Percentiles rank a stretch among this genome's conserved stretches.
Evolutionary conservation across 23 tunicate genomes (phyloP).

Genomic region (Trididemnum clinides): DNA sequence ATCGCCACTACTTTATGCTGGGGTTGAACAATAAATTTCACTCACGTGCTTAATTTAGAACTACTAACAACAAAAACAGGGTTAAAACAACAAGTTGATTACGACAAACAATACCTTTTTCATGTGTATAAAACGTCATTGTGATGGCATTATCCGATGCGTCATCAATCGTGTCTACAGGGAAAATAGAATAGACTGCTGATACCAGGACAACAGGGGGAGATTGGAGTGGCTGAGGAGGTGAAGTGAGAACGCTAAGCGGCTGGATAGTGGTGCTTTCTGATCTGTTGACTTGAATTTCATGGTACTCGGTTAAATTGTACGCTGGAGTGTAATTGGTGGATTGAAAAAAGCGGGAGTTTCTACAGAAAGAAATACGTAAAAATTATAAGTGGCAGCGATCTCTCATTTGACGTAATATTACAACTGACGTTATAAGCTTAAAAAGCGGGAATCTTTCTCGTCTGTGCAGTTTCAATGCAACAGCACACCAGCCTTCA

Average conservation of each 20-base stretch:
- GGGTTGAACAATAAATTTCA: not conserved
- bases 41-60: not conserved
- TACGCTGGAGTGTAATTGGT: not conserved
- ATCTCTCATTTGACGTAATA: no score
- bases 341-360: not conserved
- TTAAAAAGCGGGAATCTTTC: no score
- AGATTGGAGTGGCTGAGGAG: no score
- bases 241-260: no score
- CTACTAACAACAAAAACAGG: not conserved
- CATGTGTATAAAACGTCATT: conserved; percentile 34
- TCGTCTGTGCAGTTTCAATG: no score
- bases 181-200: conserved; percentile 30
- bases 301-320: not conserved
- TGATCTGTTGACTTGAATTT: not conserved
- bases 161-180: not conserved
- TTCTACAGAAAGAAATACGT: not conserved
- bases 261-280: no score
- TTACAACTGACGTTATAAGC: no score
- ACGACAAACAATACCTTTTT: conserved; percentile 15
- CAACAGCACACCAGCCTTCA: no score
- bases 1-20: no score
- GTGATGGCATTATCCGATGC: not conserved
- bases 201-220: conserved; percentile 36
- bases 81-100: not conserved
- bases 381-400: no score